A percentile compares a stretch with the other conserved stretches of the same genome.
Evolutionary conservation across 2,113 vertebrate genomes (phyloP).

Genomic region (Crocuta crocuta): DNA sequence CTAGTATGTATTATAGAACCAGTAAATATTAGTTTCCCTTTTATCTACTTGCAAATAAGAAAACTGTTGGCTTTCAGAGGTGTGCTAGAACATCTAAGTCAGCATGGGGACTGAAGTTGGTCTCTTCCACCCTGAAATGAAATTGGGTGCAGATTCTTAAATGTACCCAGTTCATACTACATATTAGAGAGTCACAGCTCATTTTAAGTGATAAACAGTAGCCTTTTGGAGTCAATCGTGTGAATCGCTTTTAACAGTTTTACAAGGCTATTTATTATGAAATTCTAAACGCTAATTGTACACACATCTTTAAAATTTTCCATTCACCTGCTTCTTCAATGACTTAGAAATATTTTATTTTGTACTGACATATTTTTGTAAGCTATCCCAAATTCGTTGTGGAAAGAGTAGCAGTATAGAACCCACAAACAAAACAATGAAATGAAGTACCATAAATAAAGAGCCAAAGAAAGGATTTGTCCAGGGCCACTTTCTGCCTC

Average conservation of each 20-base stretch:
- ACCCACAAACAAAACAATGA: conserved; percentile 55
- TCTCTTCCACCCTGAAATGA: neutral
- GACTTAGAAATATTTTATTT: conserved; percentile 35
- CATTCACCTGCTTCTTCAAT: neutral
- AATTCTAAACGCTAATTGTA: conserved; percentile 21
- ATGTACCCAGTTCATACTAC: neutral
- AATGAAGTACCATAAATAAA: conserved; percentile 57
- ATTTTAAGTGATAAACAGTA: neutral
- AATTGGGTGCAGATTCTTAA: neutral
- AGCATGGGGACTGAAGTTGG: neutral
- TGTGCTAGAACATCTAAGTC: neutral
- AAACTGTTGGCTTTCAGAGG: neutral
- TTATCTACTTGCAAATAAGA: neutral
- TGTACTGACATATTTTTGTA: conserved; percentile 69
- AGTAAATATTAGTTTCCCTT: neutral
- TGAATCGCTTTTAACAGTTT: conserved; percentile 3
- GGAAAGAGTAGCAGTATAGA: conserved; percentile 31
- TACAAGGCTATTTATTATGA: neutral
- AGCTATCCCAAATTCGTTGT: conserved; percentile 43
- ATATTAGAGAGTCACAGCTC: neutral
- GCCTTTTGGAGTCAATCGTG: neutral
- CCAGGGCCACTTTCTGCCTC: neutral
- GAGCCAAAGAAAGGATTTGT: conserved; percentile 46
- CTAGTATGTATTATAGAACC: neutral
- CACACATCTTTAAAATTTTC: conserved; percentile 8